phyloP scores from a whole-genome alignment of 2,113 vertebrate species.

The Callocephalon fimbriatum region DNA sequence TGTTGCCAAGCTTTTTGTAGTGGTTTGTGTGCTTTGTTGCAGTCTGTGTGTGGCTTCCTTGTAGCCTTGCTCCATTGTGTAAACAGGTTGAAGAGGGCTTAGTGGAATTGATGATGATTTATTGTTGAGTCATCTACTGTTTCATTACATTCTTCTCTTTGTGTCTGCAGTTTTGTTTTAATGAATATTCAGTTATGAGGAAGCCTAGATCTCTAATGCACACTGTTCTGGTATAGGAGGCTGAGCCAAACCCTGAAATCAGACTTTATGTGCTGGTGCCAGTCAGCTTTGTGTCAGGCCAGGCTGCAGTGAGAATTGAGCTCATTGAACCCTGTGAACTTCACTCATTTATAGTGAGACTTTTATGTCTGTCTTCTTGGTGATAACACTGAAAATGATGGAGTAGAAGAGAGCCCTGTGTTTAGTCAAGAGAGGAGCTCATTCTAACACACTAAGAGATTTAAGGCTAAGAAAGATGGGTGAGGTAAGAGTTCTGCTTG shows the following conservation, averaged over 20 bases:
- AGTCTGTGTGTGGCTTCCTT: not conserved
- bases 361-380: not conserved
- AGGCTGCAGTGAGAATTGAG: not conserved
- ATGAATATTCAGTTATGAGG: not conserved
- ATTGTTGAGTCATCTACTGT: not conserved
- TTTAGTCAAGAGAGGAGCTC: slow-evolving; percentile 5
- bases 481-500: not conserved
- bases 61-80: not conserved
- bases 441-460: not conserved
- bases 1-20: not conserved
- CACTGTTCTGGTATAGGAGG: not conserved
- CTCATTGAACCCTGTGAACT: not conserved
- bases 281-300: not conserved
- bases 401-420: not conserved
- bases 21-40: not conserved
- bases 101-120: not conserved
- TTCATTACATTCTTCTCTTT: not conserved
- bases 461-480: not conserved
- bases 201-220: not conserved
- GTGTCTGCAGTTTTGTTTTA: not conserved
- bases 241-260: not conserved
- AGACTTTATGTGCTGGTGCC: not conserved
- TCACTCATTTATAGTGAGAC: not conserved
- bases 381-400: slow-evolving; percentile 10
- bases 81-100: not conserved